Evolutionary conservation across 2,888 invertebrate species (phyloP).

Genomic region (Malthinus flaveolus): DNA sequence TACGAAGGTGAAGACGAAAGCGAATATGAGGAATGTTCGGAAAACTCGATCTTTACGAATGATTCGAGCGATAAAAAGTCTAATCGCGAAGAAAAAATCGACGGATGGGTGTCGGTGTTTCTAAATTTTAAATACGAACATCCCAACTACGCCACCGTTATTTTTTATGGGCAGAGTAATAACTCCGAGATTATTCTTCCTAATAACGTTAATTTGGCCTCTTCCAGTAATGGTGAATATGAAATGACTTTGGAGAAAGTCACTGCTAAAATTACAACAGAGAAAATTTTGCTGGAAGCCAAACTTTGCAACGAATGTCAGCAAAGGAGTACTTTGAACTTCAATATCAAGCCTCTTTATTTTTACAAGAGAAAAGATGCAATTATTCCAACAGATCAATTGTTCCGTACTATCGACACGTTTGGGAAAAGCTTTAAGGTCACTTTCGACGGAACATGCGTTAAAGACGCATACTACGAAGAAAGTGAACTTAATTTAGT

Average conservation of each 20-base stretch:
- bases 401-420: conserved; percentile 12
- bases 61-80: background rate
- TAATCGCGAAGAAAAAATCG: background rate
- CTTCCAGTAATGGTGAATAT: conserved; percentile 10
- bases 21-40: background rate
- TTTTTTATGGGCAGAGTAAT: conserved; percentile 13
- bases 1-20: background rate
- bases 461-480: background rate
- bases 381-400: background rate
- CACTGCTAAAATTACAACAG: conserved; percentile 4
- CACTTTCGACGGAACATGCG: conserved; percentile 20
- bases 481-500: background rate
- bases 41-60: background rate
- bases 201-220: conserved; percentile 8
- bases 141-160: conserved; percentile 29
- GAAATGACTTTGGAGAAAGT: background rate
- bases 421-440: conserved; percentile 19
- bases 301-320: conserved; percentile 9
- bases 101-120: conserved; percentile 20
- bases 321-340: conserved; percentile 2
- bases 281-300: conserved; percentile 12
- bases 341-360: conserved; percentile 17
- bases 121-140: conserved; percentile 30
- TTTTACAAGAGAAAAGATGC: background rate
- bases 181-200: conserved; percentile 15